A percentile compares a stretch with the other conserved stretches of the same genome.
Evolutionary conservation across 1,140 invertebrate species (phyloP).

Genomic region (Probaryconus sp.): DNA sequence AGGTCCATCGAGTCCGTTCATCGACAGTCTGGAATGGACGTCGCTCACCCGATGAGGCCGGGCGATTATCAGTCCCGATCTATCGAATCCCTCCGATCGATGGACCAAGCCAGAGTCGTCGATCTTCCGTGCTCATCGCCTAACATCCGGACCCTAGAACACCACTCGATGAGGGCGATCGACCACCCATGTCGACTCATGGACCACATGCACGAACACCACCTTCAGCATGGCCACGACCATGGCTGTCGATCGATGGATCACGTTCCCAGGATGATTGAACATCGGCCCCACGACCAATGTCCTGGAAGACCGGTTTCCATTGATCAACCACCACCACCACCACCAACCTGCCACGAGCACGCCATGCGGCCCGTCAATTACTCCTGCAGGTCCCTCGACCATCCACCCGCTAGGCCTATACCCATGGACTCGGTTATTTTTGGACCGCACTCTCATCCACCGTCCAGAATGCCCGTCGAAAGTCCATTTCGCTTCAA

Average conservation of each 20-base stretch:
- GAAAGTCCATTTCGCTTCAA: conserved; percentile 75
- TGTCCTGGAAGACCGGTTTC: conserved; percentile 57
- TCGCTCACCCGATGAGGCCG: conserved; percentile 35
- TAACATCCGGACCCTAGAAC: conserved; percentile 56
- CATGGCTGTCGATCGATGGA: conserved; percentile 74
- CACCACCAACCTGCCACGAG: conserved; percentile 60
- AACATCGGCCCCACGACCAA: conserved; percentile 67
- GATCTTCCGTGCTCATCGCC: conserved; percentile 36
- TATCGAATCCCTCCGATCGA: conserved; percentile 64
- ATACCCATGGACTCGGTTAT: conserved; percentile 75
- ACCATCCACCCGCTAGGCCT: conserved; percentile 69
- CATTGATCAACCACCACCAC: conserved; percentile 45
- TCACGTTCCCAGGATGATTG: conserved; percentile 69
- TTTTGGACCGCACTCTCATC: conserved; percentile 72
- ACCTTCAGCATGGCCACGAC: conserved; percentile 65
- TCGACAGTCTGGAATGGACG: conserved; percentile 60
- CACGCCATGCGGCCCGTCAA: conserved; percentile 65
- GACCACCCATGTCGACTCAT: conserved; percentile 73
- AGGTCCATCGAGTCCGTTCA: conserved; percentile 73
- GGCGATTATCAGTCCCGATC: conserved; percentile 68
- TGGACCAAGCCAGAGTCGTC: conserved; percentile 47
- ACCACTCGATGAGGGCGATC: conserved; percentile 65
- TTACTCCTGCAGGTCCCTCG: conserved; percentile 75
- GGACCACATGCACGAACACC: conserved; percentile 73
- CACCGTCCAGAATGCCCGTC: conserved; percentile 64